Base-by-base conservation (phyloP, 2,888 invertebrate species). In the Agonum fuliginosum region DNA sequence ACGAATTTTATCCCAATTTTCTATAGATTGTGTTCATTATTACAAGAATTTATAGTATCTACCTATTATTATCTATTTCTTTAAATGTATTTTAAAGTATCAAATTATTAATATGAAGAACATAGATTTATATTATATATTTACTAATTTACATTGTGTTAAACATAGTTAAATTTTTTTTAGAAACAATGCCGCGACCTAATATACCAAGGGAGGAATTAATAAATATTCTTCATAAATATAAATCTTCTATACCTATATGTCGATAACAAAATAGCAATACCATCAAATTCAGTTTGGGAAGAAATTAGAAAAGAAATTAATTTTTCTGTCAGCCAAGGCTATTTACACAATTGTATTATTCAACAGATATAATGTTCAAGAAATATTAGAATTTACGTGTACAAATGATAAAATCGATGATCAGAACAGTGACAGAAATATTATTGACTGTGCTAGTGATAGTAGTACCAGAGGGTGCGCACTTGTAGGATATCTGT, bases 241-340 rank as follows among this genome's bases (percentile, higher is more conserved):
- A 48, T 48, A 48, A 17, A 17, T 20, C 48, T 20, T 20, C 6
- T 48, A 48, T 48, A n/a, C n/a, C n/a, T n/a, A 20, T 48, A 48
- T 22, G 51, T 51, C 20, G 19, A 51, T 22, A 51, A 51, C 51
- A 51, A 51, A 51, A 51, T 51, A 51, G 19, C 19, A 51, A 22
- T 17, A 27, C 62, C 62, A 30, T 17, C 62, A 19, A 17, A 62
- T 62, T 19, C 62, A 24, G 37, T 62, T 12, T 62, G 62, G 62
- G 37, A 37, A 37, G 19, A 30, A 14, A 62, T 62, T 30, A 37
- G 17, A 62, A 22, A 62, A 62, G 62, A 62, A 62, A 37, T 62
- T 3, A 62, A 62, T 62, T 62, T 37, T 27, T 37, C 34, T 37
- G 12, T 30, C 34, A 30, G 37, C 34, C 17, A 62, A 62, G 17